These are phyloP conservation scores for Thyatira batis DNA, from an alignment of 2,888 invertebrate species.

Conservation along the genomic window DNA sequence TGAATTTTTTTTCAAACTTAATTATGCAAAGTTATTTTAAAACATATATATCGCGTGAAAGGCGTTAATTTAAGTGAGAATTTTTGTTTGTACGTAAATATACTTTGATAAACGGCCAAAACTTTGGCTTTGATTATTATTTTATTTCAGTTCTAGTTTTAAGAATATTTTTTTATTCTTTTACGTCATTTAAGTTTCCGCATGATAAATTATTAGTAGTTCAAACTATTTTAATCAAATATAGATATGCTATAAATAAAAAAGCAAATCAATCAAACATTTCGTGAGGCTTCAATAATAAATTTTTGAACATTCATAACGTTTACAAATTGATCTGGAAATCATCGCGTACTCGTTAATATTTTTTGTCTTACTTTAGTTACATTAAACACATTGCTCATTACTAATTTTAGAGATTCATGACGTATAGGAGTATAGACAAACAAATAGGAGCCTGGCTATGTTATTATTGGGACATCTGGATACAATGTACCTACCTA, in stretches of 20 bases:
- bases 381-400: constrained; percentile 25
- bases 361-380: not conserved
- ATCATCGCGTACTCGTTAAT: not conserved
- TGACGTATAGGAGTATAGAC: constrained; percentile 48
- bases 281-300: not conserved
- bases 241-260: not conserved
- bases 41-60: constrained; percentile 5
- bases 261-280: not conserved
- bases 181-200: too few relatives aligned
- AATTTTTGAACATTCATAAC: not conserved
- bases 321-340: not conserved
- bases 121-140: too few relatives aligned
- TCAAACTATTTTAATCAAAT: too few relatives aligned
- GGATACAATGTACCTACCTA: constrained; percentile 27
- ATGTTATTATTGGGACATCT: constrained; percentile 60
- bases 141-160: too few relatives aligned
- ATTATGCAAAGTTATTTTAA: constrained; percentile 1
- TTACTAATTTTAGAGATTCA: constrained; percentile 45
- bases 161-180: too few relatives aligned
- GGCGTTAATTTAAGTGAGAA: too few relatives aligned
- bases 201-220: too few relatives aligned
- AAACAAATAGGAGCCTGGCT: constrained; percentile 33
- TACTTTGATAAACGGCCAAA: too few relatives aligned
- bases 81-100: too few relatives aligned
- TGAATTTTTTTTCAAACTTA: constrained; percentile 2